Evolutionary conservation across 2,888 invertebrate genomes (phyloP).

Genomic region (Erynnis tages): DNA sequence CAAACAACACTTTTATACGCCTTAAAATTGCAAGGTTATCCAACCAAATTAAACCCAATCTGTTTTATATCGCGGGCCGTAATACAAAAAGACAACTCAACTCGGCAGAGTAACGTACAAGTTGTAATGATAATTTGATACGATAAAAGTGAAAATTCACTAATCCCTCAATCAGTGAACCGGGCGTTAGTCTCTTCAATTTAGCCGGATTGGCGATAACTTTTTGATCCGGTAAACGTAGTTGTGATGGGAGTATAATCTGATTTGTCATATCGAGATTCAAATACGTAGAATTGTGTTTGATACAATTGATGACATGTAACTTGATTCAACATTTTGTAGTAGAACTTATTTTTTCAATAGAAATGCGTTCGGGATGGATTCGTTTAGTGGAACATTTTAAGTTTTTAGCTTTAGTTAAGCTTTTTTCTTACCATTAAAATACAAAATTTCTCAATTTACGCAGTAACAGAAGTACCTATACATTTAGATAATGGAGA

Average conservation of each 20-base stretch:
- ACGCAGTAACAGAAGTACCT: too few species aligned
- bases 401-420: too few species aligned
- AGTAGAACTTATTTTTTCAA: too few species aligned
- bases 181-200: slow-evolving; percentile 32
- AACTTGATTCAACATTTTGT: too few species aligned
- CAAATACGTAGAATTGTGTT: too few species aligned
- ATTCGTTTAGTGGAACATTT: too few species aligned
- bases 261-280: background rate
- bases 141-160: slow-evolving; percentile 42
- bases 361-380: too few species aligned
- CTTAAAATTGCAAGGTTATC: slow-evolving; percentile 17
- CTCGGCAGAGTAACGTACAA: slow-evolving; percentile 34
- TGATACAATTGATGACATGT: too few species aligned
- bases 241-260: background rate
- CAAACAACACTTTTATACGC: slow-evolving; percentile 27
- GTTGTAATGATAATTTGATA: slow-evolving; percentile 42
- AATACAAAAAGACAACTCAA: slow-evolving; percentile 15
- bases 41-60: slow-evolving; percentile 11
- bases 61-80: background rate
- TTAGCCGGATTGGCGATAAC: slow-evolving; percentile 34
- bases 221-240: slow-evolving; percentile 12
- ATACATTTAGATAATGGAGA: too few species aligned
- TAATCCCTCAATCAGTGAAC: slow-evolving; percentile 35
- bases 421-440: too few species aligned
- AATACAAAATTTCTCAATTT: too few species aligned